Conservation (phyloP, 2,113 vertebrate genomes). For the Edolisoma coerulescens region DNA sequence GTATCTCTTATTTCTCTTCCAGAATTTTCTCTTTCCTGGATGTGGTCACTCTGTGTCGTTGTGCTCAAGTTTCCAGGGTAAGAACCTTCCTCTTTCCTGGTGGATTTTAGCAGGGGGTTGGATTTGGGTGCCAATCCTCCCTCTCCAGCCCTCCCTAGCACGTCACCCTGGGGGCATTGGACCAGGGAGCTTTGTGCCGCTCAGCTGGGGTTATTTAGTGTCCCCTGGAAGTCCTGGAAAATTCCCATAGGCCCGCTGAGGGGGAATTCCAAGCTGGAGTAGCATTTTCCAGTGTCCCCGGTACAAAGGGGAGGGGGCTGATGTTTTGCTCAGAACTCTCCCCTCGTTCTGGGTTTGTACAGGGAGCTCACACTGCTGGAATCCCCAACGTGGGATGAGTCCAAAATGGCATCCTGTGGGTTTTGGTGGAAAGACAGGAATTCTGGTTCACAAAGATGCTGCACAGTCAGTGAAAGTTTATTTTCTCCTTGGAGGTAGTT, state of each 20-base stretch:
- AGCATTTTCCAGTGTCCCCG: not conserved
- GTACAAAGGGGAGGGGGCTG: not conserved
- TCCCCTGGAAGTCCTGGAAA: not conserved
- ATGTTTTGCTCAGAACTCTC: not conserved
- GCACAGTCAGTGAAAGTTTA: not conserved
- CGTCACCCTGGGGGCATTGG: not conserved
- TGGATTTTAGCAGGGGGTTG: not conserved
- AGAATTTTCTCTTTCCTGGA: conserved; percentile 99
- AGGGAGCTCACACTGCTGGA: not conserved
- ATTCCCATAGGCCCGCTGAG: not conserved
- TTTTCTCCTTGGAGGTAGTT: not conserved
- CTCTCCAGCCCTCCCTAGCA: not conserved
- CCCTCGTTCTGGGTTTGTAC: not conserved
- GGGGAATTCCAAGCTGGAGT: not conserved
- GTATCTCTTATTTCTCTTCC: conserved; percentile 56
- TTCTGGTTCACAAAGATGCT: not conserved
- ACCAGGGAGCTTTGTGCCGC: not conserved
- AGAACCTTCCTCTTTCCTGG: conserved; percentile 52
- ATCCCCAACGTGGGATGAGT: not conserved
- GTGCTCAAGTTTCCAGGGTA: conserved; percentile 98
- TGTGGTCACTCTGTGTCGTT: conserved; percentile 98
- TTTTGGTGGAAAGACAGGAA: not conserved
- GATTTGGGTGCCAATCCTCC: not conserved
- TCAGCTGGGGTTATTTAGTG: not conserved
- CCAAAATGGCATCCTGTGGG: not conserved